Evolutionary conservation across 2,888 invertebrate genomes (phyloP).

Genomic region (Stenoptilia bipunctidactyla): DNA sequence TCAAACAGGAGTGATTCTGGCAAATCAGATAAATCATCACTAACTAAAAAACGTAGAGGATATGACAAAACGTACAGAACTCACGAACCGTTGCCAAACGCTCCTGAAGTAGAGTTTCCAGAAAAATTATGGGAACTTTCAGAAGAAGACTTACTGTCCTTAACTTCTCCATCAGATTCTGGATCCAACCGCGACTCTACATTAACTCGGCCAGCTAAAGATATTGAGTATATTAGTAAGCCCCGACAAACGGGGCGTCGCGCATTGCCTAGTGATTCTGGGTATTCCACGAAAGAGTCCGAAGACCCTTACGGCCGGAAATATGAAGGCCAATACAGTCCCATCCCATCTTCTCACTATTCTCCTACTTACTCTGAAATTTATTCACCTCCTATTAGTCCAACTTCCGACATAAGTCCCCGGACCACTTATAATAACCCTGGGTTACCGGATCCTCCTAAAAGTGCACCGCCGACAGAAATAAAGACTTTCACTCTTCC

Average conservation of each 20-base stretch:
- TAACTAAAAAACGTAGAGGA: constrained; percentile 74
- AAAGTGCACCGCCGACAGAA: constrained; percentile 49
- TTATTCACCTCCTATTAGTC: constrained; percentile 60
- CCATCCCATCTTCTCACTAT: constrained; percentile 47
- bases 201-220: constrained; percentile 70
- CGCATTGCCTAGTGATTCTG: constrained; percentile 63
- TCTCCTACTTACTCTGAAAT: constrained; percentile 65
- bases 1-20: constrained; percentile 61
- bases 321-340: constrained; percentile 52
- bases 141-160: constrained; percentile 72
- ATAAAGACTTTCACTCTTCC: constrained; percentile 58
- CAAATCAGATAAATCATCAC: constrained; percentile 63
- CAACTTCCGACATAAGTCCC: constrained; percentile 53
- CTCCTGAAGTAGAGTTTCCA: constrained; percentile 83
- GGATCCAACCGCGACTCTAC: constrained; percentile 71
- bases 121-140: constrained; percentile 85
- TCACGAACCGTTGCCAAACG: constrained; percentile 82
- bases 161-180: constrained; percentile 69
- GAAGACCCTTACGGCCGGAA: constrained; percentile 54
- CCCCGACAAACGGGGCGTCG: constrained; percentile 73
- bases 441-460: constrained; percentile 50
- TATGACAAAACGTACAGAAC: constrained; percentile 89
- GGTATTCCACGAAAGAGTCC: constrained; percentile 56
- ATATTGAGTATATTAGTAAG: constrained; percentile 71
- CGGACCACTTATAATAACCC: constrained; percentile 47